phyloP scores from a whole-genome alignment of 2,888 invertebrate species.

The Mimumesa dahlbomi region DNA sequence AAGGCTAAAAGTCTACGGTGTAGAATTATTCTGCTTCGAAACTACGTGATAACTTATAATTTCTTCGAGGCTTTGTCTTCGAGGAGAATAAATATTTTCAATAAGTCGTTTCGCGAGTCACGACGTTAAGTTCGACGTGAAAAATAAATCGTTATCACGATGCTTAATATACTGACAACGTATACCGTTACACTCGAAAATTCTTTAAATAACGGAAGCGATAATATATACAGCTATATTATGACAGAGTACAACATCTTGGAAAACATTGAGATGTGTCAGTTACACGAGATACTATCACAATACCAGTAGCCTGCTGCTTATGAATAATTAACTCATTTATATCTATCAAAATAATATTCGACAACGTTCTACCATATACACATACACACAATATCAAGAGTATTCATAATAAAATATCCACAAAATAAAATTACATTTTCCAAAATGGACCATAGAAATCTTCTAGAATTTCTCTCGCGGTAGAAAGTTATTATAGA shows the following conservation, averaged over 20 bases:
- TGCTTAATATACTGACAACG: no score
- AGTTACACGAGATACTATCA: not conserved
- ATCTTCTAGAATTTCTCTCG: no score
- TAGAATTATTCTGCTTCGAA: not conserved
- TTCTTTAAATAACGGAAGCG: not conserved
- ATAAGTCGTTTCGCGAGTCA: no score
- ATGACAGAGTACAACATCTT: not conserved
- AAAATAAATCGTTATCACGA: no score
- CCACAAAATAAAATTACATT: no score
- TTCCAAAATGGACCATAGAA: no score
- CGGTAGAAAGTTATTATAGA: no score
- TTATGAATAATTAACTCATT: conserved; percentile 3
- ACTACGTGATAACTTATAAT: not conserved
- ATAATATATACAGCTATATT: not conserved
- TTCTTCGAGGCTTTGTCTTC: not conserved
- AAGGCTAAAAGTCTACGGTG: not conserved
- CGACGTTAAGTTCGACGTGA: no score
- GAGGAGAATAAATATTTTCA: no score
- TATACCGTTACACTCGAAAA: conserved; percentile 4
- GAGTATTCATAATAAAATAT: no score
- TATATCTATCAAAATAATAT: conserved; percentile 3
- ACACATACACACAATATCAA: no score
- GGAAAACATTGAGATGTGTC: not conserved
- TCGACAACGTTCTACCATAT: no score
- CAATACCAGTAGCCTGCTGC: not conserved